Conservation (phyloP, 2,113 vertebrate genomes). For the Myocastor coypus region DNA sequence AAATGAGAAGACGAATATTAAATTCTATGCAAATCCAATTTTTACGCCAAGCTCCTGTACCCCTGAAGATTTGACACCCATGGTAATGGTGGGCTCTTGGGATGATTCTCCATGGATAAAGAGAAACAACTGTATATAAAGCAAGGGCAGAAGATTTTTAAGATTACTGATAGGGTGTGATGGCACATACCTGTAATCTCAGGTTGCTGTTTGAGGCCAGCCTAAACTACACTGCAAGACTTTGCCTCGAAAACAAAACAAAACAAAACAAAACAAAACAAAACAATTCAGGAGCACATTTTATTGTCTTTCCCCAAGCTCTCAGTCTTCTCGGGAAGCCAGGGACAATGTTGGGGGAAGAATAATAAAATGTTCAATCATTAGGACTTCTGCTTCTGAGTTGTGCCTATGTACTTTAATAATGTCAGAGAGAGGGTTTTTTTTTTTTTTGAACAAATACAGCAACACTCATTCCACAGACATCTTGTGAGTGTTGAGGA, state of each 20-base stretch:
- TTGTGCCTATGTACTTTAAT: not conserved
- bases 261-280: too few relatives aligned
- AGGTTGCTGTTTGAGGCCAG: not conserved
- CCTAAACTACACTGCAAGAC: not conserved
- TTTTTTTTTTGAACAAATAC: not conserved
- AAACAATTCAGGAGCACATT: not conserved
- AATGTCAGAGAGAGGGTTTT: not conserved
- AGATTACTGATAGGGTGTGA: not conserved
- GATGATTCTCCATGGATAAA: too few relatives aligned
- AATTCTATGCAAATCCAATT: not conserved
- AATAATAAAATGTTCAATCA: not conserved
- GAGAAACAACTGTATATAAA: not conserved
- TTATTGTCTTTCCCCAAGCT: not conserved
- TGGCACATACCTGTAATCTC: not conserved
- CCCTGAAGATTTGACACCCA: not conserved
- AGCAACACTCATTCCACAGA: rapidly evolving
- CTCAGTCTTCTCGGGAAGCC: not conserved
- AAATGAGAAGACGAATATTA: not conserved
- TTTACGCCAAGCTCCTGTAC: not conserved
- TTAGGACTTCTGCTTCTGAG: not conserved
- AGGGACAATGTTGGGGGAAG: too few relatives aligned
- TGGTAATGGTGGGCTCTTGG: not conserved
- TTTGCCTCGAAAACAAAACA: not conserved
- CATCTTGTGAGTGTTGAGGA: not conserved
- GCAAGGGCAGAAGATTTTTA: not conserved